Evolutionary conservation across 2,113 vertebrate species (phyloP).

Genomic region (Oryzias celebensis): DNA sequence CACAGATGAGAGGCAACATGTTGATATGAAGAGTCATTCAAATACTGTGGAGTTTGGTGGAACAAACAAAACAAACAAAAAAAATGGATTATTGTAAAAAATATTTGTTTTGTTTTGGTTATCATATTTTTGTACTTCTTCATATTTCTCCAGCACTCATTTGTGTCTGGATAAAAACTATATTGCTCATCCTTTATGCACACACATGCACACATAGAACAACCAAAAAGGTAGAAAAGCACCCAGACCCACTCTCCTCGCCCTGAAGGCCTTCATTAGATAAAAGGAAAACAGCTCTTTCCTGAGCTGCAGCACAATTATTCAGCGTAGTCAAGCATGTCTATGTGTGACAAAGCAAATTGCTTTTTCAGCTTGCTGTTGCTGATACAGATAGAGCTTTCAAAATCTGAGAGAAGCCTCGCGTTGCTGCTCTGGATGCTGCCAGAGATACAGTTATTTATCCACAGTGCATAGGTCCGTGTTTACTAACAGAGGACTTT

Average conservation of each 20-base stretch:
- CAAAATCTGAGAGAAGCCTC: conserved; percentile 69
- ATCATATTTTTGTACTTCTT: too few relatives aligned
- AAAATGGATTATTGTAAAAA: background rate
- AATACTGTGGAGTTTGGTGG: conserved; percentile 27
- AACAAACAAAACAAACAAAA: background rate
- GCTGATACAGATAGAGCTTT: conserved; percentile 74
- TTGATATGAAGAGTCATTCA: conserved; percentile 60
- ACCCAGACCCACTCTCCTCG: conserved; percentile 8
- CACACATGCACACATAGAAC: background rate
- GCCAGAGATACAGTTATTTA: conserved; percentile 74
- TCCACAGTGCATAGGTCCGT: conserved; percentile 42
- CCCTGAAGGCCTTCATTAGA: conserved; percentile 76
- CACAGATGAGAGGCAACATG: conserved; percentile 48
- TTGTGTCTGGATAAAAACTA: background rate
- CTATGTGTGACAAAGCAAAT: conserved; percentile 81
- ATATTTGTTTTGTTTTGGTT: too few relatives aligned
- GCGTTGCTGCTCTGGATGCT: conserved; percentile 57
- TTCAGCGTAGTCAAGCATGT: conserved; percentile 79
- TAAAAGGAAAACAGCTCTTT: conserved; percentile 77
- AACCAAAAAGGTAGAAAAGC: conserved; percentile 13
- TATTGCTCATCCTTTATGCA: conserved; percentile 20
- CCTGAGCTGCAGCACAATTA: conserved; percentile 76
- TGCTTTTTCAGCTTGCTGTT: conserved; percentile 77
- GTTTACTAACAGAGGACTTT: conserved; percentile 53
- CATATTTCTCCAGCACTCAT: too few relatives aligned